These are phyloP conservation scores for Dipodomys ordii DNA, from an alignment of 2,113 vertebrate genomes.

Conservation along the genomic window DNA sequence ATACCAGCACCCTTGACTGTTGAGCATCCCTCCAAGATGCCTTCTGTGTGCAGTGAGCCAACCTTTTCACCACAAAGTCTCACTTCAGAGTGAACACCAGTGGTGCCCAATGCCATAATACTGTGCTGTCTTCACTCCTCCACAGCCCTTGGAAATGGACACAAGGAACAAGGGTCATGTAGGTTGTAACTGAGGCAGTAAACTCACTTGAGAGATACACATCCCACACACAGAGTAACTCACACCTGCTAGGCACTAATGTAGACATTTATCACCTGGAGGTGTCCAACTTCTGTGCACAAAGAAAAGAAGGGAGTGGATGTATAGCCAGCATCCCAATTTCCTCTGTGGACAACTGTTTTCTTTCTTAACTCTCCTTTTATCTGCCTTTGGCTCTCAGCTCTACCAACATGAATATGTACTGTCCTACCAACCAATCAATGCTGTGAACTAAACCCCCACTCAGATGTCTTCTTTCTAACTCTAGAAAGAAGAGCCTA, in stretches of 20 bases:
- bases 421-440: too few relatives aligned
- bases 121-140: too few relatives aligned
- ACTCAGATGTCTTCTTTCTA: too few relatives aligned
- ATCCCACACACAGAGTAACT: background rate
- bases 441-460: fast-evolving
- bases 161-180: background rate
- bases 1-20: too few relatives aligned
- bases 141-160: too few relatives aligned
- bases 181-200: background rate
- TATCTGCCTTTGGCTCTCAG: background rate
- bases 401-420: fast-evolving
- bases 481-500: background rate
- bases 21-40: background rate
- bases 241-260: fast-evolving
- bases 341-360: fast-evolving
- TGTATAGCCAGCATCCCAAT: fast-evolving
- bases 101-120: fast-evolving
- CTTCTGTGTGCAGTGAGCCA: too few relatives aligned
- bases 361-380: background rate
- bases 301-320: background rate
- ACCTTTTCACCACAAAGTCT: background rate
- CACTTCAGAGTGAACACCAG: too few relatives aligned
- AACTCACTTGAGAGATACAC: background rate
- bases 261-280: too few relatives aligned
- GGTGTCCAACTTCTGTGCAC: fast-evolving